Percentiles rank a stretch among this genome's conserved stretches.
phyloP scores from a whole-genome alignment of 2,797 vertebrate species.

The Phrynocephalus forsythii region DNA sequence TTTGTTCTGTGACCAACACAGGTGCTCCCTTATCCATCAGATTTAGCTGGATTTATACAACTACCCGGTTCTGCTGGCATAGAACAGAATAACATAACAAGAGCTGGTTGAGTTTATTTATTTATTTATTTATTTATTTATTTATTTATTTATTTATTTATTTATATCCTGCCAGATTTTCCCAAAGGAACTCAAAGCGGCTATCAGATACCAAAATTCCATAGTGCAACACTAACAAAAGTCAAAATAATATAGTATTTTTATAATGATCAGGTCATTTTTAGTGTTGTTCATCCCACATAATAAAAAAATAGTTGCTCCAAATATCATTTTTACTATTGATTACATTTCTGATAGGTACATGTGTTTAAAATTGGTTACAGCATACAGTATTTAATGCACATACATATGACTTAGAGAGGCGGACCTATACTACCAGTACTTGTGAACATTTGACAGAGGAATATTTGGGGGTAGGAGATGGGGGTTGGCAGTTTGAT shows the following conservation, averaged over 20 bases:
- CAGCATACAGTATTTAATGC: slow-evolving; percentile 21
- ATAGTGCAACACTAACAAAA: too few relatives aligned
- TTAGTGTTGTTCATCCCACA: slow-evolving; percentile 32
- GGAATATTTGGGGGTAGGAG: not conserved
- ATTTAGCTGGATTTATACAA: not conserved
- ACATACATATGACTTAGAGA: not conserved
- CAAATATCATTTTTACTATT: slow-evolving; percentile 28
- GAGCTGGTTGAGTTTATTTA: not conserved
- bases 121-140: too few relatives aligned
- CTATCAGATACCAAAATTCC: too few relatives aligned
- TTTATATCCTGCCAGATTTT: too few relatives aligned
- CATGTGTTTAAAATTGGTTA: slow-evolving; percentile 31
- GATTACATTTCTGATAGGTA: slow-evolving; percentile 36
- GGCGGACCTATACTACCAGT: not conserved
- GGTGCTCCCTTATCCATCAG: not conserved
- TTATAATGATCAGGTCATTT: slow-evolving; percentile 20
- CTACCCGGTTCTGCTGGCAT: not conserved
- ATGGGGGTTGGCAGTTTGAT: not conserved
- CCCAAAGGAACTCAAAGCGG: too few relatives aligned
- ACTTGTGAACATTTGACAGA: slow-evolving; percentile 14
- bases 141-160: too few relatives aligned
- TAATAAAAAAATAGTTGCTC: slow-evolving; percentile 33
- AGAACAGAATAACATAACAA: slow-evolving; percentile 2
- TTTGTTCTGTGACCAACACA: not conserved
- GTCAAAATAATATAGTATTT: not conserved